These are phyloP conservation scores for Drosophila ficusphila DNA, from an alignment of 1,140 invertebrate species.

Conservation along the genomic window DNA sequence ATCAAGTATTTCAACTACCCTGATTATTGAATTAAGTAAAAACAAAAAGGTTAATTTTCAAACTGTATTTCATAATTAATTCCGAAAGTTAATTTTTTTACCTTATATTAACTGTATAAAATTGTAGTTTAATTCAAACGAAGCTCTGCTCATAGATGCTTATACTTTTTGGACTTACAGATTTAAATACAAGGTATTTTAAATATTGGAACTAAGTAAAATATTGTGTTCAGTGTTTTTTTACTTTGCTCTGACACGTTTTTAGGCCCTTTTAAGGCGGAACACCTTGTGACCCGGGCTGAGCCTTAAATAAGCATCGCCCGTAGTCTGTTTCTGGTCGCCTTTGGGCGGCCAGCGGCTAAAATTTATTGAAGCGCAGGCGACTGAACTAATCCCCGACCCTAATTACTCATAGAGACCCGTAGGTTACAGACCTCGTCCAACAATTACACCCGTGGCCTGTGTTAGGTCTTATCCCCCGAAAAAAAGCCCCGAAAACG, in stretches of 20 bases:
- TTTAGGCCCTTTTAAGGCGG: constrained; percentile 30
- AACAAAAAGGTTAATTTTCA: too few species aligned
- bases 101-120: too few species aligned
- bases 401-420: constrained; percentile 77
- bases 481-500: constrained; percentile 28
- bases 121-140: too few species aligned
- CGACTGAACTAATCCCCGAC: constrained; percentile 72
- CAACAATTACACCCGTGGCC: constrained; percentile 66
- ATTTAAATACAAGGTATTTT: too few species aligned
- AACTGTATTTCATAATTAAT: too few species aligned
- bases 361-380: constrained; percentile 71
- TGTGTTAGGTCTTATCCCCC: constrained; percentile 39
- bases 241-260: background rate
- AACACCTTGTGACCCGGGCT: constrained; percentile 45
- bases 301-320: constrained; percentile 39
- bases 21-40: too few species aligned
- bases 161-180: too few species aligned
- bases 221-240: background rate
- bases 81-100: background rate
- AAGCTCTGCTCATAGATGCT: too few species aligned
- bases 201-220: too few species aligned
- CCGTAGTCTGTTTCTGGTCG: constrained; percentile 18
- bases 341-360: constrained; percentile 39
- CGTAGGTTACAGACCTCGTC: constrained; percentile 37
- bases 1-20: too few species aligned